Percentiles rank a stretch among this genome's conserved stretches.
Evolutionary conservation across 2,797 vertebrate genomes (phyloP).

Genomic region (Pelochelys cantorii): DNA sequence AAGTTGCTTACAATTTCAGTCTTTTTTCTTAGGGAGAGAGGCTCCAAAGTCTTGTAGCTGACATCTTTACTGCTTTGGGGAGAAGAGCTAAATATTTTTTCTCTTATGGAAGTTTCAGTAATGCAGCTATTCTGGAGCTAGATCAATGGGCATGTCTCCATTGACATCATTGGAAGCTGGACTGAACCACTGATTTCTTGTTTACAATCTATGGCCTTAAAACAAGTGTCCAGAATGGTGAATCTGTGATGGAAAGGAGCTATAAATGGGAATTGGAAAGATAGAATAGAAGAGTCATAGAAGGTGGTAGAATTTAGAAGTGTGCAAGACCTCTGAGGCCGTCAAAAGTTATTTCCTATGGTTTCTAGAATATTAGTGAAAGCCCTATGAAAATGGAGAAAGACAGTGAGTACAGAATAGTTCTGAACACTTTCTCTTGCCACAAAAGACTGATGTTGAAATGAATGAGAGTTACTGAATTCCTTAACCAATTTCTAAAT

Average conservation of each 20-base stretch:
- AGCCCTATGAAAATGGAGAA: neutral
- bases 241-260: neutral
- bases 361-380: neutral
- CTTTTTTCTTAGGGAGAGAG: neutral
- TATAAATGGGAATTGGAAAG: neutral
- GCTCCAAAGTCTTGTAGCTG: neutral
- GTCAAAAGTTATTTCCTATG: accelerated
- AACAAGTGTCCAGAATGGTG: neutral
- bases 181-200: neutral
- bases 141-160: neutral
- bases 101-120: neutral
- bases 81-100: neutral
- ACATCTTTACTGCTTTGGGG: neutral
- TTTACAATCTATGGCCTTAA: neutral
- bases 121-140: neutral
- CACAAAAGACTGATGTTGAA: neutral
- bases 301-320: neutral
- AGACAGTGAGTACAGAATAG: neutral
- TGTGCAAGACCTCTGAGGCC: neutral
- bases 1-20: accelerated
- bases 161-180: neutral
- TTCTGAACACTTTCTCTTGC: neutral
- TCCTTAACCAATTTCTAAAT: neutral
- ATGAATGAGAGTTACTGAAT: neutral
- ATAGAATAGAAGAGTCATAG: neutral